Percentiles rank a stretch among this genome's conserved stretches.
Conservation (phyloP, 2,797 vertebrate species). For the Macrochelys suwanniensis region DNA sequence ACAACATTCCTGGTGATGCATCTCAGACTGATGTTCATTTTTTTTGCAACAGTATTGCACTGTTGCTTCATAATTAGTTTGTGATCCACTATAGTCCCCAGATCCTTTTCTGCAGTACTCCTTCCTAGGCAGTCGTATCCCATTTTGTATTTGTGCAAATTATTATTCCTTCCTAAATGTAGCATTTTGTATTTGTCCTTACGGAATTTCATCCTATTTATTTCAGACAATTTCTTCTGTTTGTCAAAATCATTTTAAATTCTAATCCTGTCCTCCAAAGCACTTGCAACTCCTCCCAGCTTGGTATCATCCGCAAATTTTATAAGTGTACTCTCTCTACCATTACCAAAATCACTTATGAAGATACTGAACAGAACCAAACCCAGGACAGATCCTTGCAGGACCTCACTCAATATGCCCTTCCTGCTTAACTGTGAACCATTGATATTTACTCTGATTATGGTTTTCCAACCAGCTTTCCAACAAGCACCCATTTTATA, state of each 20-base stretch:
- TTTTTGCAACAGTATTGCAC: too few relatives aligned
- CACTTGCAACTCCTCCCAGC: neutral
- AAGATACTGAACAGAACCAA: neutral
- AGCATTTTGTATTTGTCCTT: neutral
- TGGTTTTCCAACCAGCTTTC: too few relatives aligned
- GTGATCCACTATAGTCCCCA: too few relatives aligned
- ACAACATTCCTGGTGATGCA: too few relatives aligned
- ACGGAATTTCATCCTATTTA: neutral
- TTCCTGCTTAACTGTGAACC: too few relatives aligned
- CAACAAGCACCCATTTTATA: too few relatives aligned
- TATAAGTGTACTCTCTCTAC: neutral
- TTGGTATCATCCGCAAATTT: neutral
- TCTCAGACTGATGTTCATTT: too few relatives aligned
- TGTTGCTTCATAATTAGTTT: too few relatives aligned
- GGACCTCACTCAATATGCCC: neutral
- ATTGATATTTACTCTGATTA: too few relatives aligned
- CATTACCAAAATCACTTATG: neutral
- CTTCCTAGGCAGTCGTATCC: too few relatives aligned
- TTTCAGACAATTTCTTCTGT: neutral
- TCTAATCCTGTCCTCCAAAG: neutral
- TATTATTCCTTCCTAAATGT: neutral
- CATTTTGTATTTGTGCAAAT: too few relatives aligned
- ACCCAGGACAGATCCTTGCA: neutral
- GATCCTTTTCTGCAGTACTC: too few relatives aligned
- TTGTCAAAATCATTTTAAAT: neutral